phyloP scores from a whole-genome alignment of 2,113 vertebrate genomes.

The Misgurnus anguillicaudatus region DNA sequence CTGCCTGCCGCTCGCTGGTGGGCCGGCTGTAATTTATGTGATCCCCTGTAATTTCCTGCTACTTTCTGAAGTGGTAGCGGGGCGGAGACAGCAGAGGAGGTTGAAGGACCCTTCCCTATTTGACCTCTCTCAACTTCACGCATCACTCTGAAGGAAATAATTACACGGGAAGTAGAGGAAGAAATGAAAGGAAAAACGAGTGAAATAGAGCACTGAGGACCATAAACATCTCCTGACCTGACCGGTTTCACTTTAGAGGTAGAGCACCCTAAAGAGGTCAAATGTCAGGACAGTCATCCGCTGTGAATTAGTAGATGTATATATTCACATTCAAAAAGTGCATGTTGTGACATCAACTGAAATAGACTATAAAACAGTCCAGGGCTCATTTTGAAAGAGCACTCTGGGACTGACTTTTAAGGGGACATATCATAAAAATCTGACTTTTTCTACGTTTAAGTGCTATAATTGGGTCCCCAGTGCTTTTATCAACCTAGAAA shows the following conservation, averaged over 20 bases:
- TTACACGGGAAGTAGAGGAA: slow-evolving; percentile 80
- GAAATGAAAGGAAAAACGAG: slow-evolving; percentile 61
- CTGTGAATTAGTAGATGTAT: slow-evolving; percentile 33
- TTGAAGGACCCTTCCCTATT: slow-evolving; percentile 77
- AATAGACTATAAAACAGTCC: slow-evolving; percentile 3
- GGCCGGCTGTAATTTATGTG: slow-evolving; percentile 70
- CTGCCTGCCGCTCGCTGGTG: slow-evolving; percentile 63
- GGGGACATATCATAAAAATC: no score
- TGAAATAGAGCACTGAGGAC: slow-evolving; percentile 53
- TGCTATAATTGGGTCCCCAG: no score
- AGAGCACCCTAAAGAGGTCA: slow-evolving; percentile 50
- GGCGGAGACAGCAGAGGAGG: slow-evolving; percentile 38
- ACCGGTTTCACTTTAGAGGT: slow-evolving; percentile 32
- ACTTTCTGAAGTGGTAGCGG: slow-evolving; percentile 72
- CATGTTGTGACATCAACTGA: slow-evolving; percentile 25
- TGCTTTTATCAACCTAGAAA: no score
- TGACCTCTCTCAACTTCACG: slow-evolving; percentile 79
- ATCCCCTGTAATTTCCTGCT: slow-evolving; percentile 81
- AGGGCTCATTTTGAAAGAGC: background rate
- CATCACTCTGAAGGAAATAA: slow-evolving; percentile 84
- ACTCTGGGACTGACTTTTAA: background rate
- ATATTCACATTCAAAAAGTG: background rate
- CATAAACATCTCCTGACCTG: slow-evolving; percentile 84
- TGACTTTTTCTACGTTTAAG: no score
- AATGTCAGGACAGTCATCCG: slow-evolving; percentile 11